These are phyloP conservation scores for Geodia barretti DNA, from an alignment of 37 sponge, comb jelly and placozoan genomes.

Conservation along the genomic window DNA sequence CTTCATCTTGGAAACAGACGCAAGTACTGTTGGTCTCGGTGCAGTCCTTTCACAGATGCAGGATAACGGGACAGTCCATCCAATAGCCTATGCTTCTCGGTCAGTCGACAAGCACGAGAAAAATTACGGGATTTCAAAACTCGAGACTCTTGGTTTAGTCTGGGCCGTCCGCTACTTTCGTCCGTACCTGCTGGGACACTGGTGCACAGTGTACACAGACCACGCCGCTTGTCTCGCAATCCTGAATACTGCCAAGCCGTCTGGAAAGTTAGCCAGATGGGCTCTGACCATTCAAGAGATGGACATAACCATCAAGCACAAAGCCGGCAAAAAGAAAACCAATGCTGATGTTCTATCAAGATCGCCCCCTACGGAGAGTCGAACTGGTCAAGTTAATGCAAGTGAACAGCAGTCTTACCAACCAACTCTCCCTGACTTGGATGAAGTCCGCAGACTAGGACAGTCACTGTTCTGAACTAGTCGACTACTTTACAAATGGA, in stretches of 20 bases:
- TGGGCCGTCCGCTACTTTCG: slow-evolving; percentile 33
- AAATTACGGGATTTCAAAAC: slow-evolving; percentile 67
- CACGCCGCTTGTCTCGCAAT: slow-evolving; percentile 9
- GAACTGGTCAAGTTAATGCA: not conserved
- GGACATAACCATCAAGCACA: not conserved
- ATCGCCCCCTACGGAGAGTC: not conserved
- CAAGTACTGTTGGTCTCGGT: slow-evolving; percentile 8
- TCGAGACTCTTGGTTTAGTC: slow-evolving; percentile 61
- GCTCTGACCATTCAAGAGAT: slow-evolving; percentile 1
- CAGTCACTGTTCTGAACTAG: not conserved
- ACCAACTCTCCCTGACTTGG: not conserved
- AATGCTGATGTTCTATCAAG: slow-evolving; percentile 9
- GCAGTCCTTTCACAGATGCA: slow-evolving; percentile 17
- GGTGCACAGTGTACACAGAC: slow-evolving; percentile 48
- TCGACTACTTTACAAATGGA: not conserved
- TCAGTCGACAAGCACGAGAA: slow-evolving; percentile 21
- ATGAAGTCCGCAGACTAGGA: not conserved
- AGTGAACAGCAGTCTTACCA: not conserved
- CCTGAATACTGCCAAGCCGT: slow-evolving; percentile 7
- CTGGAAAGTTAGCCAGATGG: slow-evolving; percentile 15
- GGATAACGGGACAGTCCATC: slow-evolving; percentile 30
- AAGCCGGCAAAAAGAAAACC: not conserved
- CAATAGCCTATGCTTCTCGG: slow-evolving; percentile 63
- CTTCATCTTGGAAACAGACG: slow-evolving; percentile 11
- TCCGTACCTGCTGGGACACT: slow-evolving; percentile 38